Conservation (phyloP, 2,797 vertebrate genomes). For the Alexandromys oeconomus region DNA sequence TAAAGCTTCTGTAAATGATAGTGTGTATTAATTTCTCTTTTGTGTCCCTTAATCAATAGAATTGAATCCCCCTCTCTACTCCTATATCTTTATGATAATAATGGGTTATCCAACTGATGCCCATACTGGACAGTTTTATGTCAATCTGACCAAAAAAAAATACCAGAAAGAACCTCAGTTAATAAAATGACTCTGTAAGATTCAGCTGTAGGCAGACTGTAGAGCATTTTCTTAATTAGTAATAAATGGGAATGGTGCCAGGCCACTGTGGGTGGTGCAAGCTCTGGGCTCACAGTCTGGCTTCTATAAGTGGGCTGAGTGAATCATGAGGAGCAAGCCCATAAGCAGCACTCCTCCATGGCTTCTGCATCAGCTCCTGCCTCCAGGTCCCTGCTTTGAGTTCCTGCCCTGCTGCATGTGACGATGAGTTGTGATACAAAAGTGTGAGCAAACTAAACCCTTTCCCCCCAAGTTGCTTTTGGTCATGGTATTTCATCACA, state of each 20-base stretch:
- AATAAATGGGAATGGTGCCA: background rate
- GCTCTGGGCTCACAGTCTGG: background rate
- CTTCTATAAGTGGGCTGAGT: background rate
- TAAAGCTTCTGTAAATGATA: background rate
- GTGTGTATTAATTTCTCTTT: background rate
- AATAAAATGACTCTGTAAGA: background rate
- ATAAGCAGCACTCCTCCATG: background rate
- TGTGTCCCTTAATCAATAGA: background rate
- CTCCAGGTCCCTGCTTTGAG: background rate
- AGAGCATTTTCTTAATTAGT: background rate
- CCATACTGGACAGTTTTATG: background rate
- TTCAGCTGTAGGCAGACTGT: background rate
- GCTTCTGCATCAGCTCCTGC: background rate
- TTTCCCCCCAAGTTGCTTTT: background rate
- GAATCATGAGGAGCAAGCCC: background rate
- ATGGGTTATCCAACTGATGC: background rate
- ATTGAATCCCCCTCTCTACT: background rate
- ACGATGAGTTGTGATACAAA: background rate
- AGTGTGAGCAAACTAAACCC: background rate
- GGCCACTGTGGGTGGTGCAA: background rate
- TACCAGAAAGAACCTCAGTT: background rate
- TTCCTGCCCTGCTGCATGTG: background rate
- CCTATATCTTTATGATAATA: slow-evolving; percentile 6
- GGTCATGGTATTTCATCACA: too few relatives aligned
- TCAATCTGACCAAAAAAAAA: background rate